phyloP scores from a whole-genome alignment of 2,888 invertebrate species.

The Anthophora plumipes region DNA sequence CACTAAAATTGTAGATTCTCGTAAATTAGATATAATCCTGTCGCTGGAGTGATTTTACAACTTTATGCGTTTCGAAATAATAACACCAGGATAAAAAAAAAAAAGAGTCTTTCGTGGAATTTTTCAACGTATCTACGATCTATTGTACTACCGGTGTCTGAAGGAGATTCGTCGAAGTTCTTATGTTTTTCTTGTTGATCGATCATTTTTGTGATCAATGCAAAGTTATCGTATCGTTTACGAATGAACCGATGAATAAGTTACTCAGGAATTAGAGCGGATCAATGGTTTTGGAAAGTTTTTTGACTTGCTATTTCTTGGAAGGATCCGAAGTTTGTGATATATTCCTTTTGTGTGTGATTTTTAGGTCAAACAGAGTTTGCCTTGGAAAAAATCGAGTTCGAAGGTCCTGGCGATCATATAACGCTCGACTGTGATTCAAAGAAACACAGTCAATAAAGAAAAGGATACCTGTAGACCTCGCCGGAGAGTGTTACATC shows the following conservation, averaged over 20 bases:
- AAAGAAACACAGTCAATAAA: slow-evolving; percentile 36
- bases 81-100: neutral
- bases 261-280: slow-evolving; percentile 23
- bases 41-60: neutral
- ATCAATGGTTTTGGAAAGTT: neutral
- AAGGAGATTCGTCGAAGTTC: neutral
- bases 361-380: slow-evolving; percentile 44
- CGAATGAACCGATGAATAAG: slow-evolving; percentile 1
- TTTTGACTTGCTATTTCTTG: neutral
- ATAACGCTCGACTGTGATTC: slow-evolving; percentile 17
- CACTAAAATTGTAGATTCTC: neutral
- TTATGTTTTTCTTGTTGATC: neutral
- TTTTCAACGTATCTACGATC: neutral
- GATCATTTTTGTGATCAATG: slow-evolving; percentile 9
- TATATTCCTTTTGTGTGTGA: slow-evolving; percentile 1
- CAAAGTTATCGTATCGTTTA: neutral
- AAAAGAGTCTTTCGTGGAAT: neutral
- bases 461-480: slow-evolving; percentile 28
- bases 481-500: slow-evolving; percentile 16
- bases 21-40: neutral
- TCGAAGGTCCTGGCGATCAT: slow-evolving; percentile 52
- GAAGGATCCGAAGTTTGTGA: neutral
- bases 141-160: neutral
- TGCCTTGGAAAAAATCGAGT: slow-evolving; percentile 55
- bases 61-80: neutral